Percentiles rank a stretch among this genome's conserved stretches.
phyloP scores from a whole-genome alignment of 2,113 vertebrate genomes.

The Ramphastos sulfuratus region DNA sequence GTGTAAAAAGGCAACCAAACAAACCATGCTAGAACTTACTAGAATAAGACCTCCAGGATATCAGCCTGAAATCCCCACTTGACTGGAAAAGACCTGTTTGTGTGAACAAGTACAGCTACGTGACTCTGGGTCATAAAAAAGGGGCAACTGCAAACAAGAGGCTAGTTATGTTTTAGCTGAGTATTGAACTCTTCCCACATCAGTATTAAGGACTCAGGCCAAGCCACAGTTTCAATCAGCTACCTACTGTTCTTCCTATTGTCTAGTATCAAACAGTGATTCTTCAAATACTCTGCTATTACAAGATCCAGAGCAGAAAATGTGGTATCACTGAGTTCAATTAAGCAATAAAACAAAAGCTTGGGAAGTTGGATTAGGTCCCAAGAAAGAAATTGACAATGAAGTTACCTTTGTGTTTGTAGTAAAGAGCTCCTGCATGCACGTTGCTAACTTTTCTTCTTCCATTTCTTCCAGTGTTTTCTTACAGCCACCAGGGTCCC shows the following conservation, averaged over 20 bases:
- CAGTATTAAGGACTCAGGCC: background rate
- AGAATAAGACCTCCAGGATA: background rate
- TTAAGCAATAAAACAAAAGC: background rate
- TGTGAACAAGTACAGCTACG: background rate
- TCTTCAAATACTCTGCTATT: background rate
- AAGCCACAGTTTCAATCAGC: background rate
- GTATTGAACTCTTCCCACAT: background rate
- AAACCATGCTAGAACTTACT: background rate
- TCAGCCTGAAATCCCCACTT: background rate
- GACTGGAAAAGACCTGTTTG: background rate
- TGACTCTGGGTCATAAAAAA: background rate
- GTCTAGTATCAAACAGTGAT: background rate
- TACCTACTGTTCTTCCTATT: background rate
- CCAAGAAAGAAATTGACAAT: background rate
- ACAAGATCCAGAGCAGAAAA: background rate
- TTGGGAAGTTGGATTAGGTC: background rate
- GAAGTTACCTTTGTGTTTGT: constrained; percentile 60
- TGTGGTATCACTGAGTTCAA: background rate
- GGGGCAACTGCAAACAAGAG: background rate
- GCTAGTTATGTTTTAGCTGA: background rate
- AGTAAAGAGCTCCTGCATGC: constrained; percentile 78
- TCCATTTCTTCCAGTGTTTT: constrained; percentile 67
- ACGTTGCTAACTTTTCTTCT: constrained; percentile 72
- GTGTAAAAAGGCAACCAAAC: background rate
- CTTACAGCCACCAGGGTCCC: constrained; percentile 78